Base-by-base conservation (phyloP, 2,797 vertebrate species). In the Labroides dimidiatus region DNA sequence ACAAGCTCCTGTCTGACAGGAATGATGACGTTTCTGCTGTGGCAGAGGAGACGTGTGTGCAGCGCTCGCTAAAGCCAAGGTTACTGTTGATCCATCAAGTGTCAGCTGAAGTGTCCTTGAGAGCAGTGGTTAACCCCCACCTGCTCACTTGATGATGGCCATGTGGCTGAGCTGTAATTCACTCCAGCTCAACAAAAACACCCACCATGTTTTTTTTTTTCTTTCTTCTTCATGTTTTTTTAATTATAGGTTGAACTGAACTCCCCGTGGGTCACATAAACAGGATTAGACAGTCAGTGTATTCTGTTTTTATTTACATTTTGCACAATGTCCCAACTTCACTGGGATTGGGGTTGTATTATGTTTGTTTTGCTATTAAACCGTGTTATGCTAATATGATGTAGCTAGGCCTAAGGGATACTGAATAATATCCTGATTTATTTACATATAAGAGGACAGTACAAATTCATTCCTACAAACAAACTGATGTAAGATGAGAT, bases 71-170 rank as follows among this genome's bases (percentile, higher is more conserved):
- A 23, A 15, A 42, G 11, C 36, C 60, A 67, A 65, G 63, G 71
- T 69, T 58, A 54, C 19, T 19, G 27, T 23, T 7, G 48, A 44
- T 67, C 61, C 54, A 67, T 67, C 36, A 58, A 49, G 43, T 53
- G 65, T 72, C 51, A 47, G n/a, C 3, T 43, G 3, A 37, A 65
- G 60, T 47, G 49, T 76, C 72, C 72, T 66, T 69, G 49, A 73
- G 55, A 45, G 41, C 64, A 10, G 20, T 33, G 45, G 52, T 75
- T 71, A 58, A 59, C 56, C 66, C 27, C 21, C 27, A 42, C 59
- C 72, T 54, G 37, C 30, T 39, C 49, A n/a, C 44, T 65, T 51
- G 30, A 1, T 60, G 44, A 30, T 30, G 45, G 9, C 54, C 48
- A 61, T 5, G 30, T 33, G 23, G 42, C 43, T 64, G 1, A 58